Evolutionary conservation across 2,888 invertebrate species (phyloP).

Genomic region (Euspilapteryx auroguttella): DNA sequence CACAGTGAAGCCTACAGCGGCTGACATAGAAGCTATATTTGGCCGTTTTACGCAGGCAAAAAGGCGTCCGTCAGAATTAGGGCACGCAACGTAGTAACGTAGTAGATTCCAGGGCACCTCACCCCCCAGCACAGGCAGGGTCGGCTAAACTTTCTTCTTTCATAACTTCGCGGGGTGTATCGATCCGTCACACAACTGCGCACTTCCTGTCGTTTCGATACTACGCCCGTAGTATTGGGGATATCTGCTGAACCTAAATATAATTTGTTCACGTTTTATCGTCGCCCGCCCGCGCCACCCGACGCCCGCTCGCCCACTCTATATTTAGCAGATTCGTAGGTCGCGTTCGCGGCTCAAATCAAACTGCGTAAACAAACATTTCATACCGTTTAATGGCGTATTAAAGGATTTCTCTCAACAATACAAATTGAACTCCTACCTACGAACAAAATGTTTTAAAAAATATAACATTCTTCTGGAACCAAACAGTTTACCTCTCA

Average conservation of each 20-base stretch:
- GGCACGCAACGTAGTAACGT: conserved; percentile 44
- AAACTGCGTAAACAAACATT: background rate
- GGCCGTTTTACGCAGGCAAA: background rate
- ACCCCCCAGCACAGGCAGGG: conserved; percentile 43
- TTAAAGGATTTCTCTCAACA: too few species aligned
- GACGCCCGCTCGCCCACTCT: conserved; percentile 3
- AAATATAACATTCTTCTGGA: too few species aligned
- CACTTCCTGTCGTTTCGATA: conserved; percentile 40
- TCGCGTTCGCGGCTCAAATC: conserved; percentile 1
- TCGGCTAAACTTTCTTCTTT: conserved; percentile 57
- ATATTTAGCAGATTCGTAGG: conserved; percentile 5
- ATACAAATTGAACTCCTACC: too few species aligned
- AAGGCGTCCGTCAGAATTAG: conserved; percentile 31
- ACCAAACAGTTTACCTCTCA: too few species aligned
- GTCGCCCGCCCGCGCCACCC: conserved; percentile 6
- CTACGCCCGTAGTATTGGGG: conserved; percentile 1
- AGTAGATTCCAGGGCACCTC: conserved; percentile 26
- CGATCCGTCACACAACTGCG: conserved; percentile 58
- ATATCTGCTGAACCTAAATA: conserved; percentile 4
- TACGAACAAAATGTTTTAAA: too few species aligned
- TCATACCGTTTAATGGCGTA: background rate
- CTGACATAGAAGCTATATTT: background rate
- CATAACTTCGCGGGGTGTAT: conserved; percentile 56
- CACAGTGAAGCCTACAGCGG: background rate
- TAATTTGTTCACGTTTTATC: conserved; percentile 1